Evolutionary conservation across 2,888 invertebrate species (phyloP).

Genomic region (Odontomyia ornata): DNA sequence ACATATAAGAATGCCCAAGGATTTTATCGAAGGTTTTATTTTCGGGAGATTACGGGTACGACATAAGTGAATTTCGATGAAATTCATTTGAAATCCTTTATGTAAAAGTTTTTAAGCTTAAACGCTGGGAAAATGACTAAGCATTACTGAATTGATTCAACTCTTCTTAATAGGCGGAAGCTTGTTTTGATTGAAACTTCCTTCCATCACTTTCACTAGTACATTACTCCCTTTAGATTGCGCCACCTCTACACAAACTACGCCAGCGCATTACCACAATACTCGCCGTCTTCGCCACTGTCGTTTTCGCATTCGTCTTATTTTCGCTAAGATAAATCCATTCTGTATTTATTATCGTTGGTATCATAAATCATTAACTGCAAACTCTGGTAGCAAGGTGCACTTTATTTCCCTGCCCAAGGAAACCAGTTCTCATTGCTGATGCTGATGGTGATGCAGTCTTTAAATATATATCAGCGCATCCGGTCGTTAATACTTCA

Average conservation of each 20-base stretch:
- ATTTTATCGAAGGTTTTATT: neutral
- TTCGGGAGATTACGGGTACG: neutral
- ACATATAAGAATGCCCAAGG: neutral
- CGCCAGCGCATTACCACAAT: constrained; percentile 21
- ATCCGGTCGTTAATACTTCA: constrained; percentile 52
- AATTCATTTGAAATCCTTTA: too few species aligned
- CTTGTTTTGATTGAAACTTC: too few species aligned
- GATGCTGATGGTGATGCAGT: constrained; percentile 42
- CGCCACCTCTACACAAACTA: neutral
- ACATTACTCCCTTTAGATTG: neutral
- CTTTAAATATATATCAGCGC: constrained; percentile 51
- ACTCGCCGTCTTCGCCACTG: constrained; percentile 19
- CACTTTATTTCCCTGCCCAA: constrained; percentile 53
- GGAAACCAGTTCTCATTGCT: constrained; percentile 45
- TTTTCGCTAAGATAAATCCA: constrained; percentile 50
- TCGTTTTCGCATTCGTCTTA: constrained; percentile 42
- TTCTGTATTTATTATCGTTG: constrained; percentile 55
- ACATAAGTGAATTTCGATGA: too few species aligned
- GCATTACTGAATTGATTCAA: too few species aligned
- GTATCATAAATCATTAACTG: constrained; percentile 56
- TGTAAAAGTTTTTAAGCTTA: too few species aligned
- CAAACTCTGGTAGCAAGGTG: constrained; percentile 56
- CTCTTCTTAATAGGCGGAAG: too few species aligned
- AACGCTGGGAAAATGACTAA: too few species aligned
- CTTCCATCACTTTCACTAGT: neutral